Percentiles rank a stretch among this genome's conserved stretches.
phyloP scores from a whole-genome alignment of 1,140 invertebrate species.

The Hylyphantes graminicola region DNA sequence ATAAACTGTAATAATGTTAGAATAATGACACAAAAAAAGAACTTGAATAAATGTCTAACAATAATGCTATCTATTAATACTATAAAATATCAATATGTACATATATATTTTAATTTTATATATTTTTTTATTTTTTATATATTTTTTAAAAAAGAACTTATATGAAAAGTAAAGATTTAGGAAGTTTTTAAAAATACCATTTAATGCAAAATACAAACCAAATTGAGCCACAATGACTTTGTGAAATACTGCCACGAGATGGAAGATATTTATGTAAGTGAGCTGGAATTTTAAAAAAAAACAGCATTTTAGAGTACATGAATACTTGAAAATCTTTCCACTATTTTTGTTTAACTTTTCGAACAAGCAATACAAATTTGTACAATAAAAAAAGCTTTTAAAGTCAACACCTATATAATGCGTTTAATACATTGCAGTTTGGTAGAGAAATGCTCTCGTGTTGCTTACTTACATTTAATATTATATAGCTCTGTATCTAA shows the following conservation, averaged over 20 bases:
- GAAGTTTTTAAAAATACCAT: neutral
- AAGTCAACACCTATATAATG: too few species aligned
- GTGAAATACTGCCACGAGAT: conserved; percentile 16
- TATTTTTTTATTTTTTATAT: neutral
- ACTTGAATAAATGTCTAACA: too few species aligned
- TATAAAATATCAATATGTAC: too few species aligned
- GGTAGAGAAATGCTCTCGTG: neutral
- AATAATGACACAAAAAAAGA: too few species aligned
- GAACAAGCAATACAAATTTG: too few species aligned
- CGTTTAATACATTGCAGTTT: neutral
- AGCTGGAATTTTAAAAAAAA: conserved; percentile 18
- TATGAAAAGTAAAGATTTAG: neutral
- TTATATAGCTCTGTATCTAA: conserved; percentile 18
- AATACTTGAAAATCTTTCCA: too few species aligned
- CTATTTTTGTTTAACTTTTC: too few species aligned
- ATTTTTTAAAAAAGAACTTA: neutral
- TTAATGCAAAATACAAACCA: conserved; percentile 12
- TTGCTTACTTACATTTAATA: conserved; percentile 20
- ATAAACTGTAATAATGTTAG: too few species aligned
- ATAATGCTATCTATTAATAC: too few species aligned
- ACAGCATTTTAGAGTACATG: too few species aligned
- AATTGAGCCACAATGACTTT: conserved; percentile 28
- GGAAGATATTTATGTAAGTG: conserved; percentile 16
- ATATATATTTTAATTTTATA: too few species aligned
- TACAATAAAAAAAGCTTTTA: too few species aligned